Evolutionary conservation across 2,113 vertebrate species (phyloP).

Genomic region (Craseonycteris thonglongyai): DNA sequence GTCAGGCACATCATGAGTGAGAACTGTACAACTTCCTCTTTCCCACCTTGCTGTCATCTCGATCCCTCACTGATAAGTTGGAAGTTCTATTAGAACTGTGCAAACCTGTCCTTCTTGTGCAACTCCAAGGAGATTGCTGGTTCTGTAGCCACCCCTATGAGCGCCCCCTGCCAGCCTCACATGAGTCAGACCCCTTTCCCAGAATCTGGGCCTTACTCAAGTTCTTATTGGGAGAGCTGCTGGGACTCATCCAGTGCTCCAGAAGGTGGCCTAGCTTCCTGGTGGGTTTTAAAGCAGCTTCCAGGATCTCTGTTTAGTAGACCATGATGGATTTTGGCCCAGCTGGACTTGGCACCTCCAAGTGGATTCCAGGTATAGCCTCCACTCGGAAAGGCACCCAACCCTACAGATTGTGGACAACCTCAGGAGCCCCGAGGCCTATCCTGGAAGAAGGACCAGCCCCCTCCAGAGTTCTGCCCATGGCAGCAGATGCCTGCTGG

Average conservation of each 20-base stretch:
- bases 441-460: neutral
- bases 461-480: neutral
- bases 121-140: conserved; percentile 1
- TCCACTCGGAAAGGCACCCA: neutral
- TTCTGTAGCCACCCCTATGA: neutral
- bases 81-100: conserved; percentile 37
- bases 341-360: neutral
- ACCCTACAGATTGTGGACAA: neutral
- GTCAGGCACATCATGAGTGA: neutral
- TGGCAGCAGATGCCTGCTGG: conserved; percentile 4
- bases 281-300: neutral
- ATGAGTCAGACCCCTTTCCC: conserved; percentile 24
- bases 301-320: conserved; percentile 16
- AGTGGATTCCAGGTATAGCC: neutral
- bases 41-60: conserved; percentile 26
- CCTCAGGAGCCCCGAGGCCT: neutral
- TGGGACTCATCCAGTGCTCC: conserved; percentile 5
- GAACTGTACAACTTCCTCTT: conserved; percentile 21
- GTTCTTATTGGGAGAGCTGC: neutral
- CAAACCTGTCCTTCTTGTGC: conserved; percentile 5
- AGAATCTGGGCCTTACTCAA: conserved; percentile 35
- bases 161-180: neutral
- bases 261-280: conserved; percentile 3
- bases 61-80: neutral
- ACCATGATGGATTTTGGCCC: conserved; percentile 11